Evolutionary conservation across 2,113 vertebrate genomes (phyloP), one percentile per base, ranked within the genome.

Genomic region (Promerops cafer): DNA sequence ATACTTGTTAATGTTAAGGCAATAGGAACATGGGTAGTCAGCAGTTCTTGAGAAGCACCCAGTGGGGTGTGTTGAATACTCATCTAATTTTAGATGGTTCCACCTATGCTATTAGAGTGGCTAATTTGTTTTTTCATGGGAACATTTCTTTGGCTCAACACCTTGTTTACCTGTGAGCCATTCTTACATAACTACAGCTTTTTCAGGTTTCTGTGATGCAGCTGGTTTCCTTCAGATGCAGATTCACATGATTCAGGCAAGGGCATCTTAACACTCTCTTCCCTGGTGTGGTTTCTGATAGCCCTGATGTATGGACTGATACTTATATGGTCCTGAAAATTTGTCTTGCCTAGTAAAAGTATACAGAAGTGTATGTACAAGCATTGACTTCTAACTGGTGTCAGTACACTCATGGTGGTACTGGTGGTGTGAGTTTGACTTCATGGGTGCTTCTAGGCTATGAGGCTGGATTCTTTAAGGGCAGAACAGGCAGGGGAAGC

Each of bases 1-100:
- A 24, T 6, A 16, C 27, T 30, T 0, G 0, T 11, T 30, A 15
- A 6, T 2, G 28, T 18, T 21, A 33, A 45, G 47, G 42, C n/a
- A 60, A n/a, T 2, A 27, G 30, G n/a, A 6, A 16, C 6, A 3
- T 0, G 1, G 0, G 0, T 1, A 23, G 21, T n/a, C 66, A 63
- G 33, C 40, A 21, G 4, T 6, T 31, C 65, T 15, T 60, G 52
- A 61, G 50, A 28, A 50, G 20, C 22, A 13, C 22, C 28, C 11
- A 23, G 35, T 39, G 23, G 52, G 56, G 44, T 31, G 37, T 60
- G 47, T 37, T 63, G 35, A 22, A 13, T 33, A 33, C 53, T 79
- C 26, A 6, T 10, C 14, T 1, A 20, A 30, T 44, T 89, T 77
- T 16, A 70, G n/a, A 59, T 0, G 5, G n/a, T 49, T 78, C 69